These are phyloP conservation scores for Kryptopterus vitreolus DNA, from an alignment of 2,797 vertebrate genomes.

Conservation along the genomic window DNA sequence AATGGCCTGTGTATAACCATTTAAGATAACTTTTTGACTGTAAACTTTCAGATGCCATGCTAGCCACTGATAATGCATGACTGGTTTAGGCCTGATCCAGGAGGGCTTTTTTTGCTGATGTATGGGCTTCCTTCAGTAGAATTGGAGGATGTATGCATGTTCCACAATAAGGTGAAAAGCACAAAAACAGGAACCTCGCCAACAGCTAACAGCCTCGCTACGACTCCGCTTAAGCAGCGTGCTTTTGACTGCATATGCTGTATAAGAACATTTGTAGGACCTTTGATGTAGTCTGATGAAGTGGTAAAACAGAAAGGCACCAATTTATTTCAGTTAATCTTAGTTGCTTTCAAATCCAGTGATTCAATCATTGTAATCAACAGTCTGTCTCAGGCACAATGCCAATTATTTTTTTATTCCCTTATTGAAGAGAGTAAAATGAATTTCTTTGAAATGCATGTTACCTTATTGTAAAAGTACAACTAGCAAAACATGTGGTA, in stretches of 20 bases:
- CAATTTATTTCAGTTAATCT: background rate
- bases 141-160: constrained; percentile 76
- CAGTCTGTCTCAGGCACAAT: background rate
- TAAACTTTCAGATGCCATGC: constrained; percentile 15
- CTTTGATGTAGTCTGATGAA: background rate
- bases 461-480: constrained; percentile 8
- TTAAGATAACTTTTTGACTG: constrained; percentile 13
- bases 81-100: constrained; percentile 22
- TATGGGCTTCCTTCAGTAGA: constrained; percentile 71
- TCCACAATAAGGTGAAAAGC: constrained; percentile 63
- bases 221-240: constrained; percentile 52
- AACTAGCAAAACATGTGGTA: background rate
- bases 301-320: background rate
- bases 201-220: constrained; percentile 52
- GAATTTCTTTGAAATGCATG: background rate
- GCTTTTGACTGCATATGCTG: background rate
- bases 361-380: constrained; percentile 46
- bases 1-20: constrained; percentile 3
- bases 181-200: constrained; percentile 76
- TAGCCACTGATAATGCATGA: constrained; percentile 27
- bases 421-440: background rate
- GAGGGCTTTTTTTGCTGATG: constrained; percentile 58
- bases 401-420: background rate
- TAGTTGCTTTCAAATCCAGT: constrained; percentile 4
- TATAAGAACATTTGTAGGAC: background rate